These are phyloP conservation scores for Phasianus colchicus DNA, from an alignment of 2,113 vertebrate species.

Conservation along the genomic window DNA sequence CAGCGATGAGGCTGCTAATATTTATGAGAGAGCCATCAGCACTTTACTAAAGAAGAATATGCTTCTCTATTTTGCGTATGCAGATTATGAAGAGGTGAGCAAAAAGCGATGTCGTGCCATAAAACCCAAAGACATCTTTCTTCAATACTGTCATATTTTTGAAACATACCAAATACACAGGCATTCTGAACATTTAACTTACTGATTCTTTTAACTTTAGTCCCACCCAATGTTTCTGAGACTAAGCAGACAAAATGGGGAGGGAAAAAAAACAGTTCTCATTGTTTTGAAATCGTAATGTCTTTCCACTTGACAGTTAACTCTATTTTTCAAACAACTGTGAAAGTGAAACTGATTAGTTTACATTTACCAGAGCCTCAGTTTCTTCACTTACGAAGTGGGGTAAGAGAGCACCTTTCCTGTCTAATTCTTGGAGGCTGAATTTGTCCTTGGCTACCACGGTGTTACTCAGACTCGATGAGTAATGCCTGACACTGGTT, in stretches of 20 bases:
- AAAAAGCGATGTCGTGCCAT: neutral
- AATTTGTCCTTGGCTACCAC: neutral
- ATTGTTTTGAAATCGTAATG: neutral
- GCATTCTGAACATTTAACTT: neutral
- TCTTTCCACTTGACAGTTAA: neutral
- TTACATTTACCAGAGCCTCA: neutral
- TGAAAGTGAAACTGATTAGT: neutral
- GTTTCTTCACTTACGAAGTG: neutral
- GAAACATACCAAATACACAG: neutral
- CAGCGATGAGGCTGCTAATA: conserved; percentile 98
- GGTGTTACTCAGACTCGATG: neutral
- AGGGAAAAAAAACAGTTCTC: neutral
- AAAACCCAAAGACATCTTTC: neutral
- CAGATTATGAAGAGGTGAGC: conserved; percentile 97
- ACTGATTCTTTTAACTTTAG: neutral
- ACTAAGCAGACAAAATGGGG: neutral
- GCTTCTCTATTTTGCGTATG: conserved; percentile 99
- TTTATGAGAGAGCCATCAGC: conserved; percentile 98
- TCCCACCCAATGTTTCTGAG: neutral
- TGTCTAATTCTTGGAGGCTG: neutral
- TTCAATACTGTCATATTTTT: neutral
- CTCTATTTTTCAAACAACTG: neutral
- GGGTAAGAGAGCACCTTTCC: neutral
- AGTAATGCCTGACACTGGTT: neutral
- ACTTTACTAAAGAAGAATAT: conserved; percentile 99